phyloP scores from a whole-genome alignment of 2,113 vertebrate species.

The Genyomyrus donnyi region DNA sequence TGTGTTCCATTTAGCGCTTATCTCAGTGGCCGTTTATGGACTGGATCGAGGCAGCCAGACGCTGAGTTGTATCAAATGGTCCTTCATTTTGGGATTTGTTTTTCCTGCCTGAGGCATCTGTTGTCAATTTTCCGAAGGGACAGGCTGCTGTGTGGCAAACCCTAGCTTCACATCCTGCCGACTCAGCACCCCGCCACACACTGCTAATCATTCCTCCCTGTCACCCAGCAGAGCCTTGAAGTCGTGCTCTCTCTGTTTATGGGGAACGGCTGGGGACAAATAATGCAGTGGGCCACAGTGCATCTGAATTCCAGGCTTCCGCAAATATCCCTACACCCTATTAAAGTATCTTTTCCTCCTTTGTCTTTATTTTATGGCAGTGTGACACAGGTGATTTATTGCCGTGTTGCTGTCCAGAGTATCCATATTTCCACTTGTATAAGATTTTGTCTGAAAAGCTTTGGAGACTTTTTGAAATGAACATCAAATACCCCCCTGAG shows the following conservation, averaged over 20 bases:
- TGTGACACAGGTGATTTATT: constrained; percentile 41
- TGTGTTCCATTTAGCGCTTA: constrained; percentile 53
- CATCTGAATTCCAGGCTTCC: neutral
- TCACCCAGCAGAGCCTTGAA: neutral
- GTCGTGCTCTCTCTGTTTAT: neutral
- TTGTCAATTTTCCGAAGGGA: constrained; percentile 51
- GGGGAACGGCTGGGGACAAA: neutral
- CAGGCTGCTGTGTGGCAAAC: constrained; percentile 45
- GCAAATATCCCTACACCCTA: neutral
- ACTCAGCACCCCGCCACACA: neutral
- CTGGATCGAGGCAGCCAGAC: constrained; percentile 40
- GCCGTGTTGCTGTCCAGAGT: neutral
- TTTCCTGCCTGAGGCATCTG: constrained; percentile 56
- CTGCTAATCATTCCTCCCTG: neutral
- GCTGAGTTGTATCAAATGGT: constrained; percentile 44
- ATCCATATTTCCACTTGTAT: neutral
- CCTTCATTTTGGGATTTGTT: constrained; percentile 56
- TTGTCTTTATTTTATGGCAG: constrained; percentile 32
- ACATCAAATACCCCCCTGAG: neutral
- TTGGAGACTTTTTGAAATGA: neutral
- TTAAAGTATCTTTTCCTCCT: constrained; percentile 26
- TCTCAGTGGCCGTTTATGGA: constrained; percentile 40
- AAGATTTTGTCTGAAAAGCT: neutral
- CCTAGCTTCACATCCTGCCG: constrained; percentile 21
- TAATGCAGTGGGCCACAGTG: neutral